Conservation (phyloP, 2,888 invertebrate genomes). For the Lymantria dispar region DNA sequence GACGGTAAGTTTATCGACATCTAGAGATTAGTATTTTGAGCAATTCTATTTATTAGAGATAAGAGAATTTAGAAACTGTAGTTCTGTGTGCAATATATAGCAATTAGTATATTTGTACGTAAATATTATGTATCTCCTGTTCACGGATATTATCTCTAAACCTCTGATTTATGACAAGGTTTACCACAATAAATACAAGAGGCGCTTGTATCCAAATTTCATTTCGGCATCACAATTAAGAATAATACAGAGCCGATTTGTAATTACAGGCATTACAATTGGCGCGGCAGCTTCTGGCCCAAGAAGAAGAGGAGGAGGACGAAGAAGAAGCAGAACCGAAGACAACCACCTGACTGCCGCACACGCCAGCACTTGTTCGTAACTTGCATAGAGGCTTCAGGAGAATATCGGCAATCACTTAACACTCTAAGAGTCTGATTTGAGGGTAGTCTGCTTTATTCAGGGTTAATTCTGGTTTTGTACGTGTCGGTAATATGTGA, state of each 20-base stretch:
- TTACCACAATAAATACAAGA: too few species aligned
- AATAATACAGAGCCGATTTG: not conserved
- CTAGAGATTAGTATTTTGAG: too few species aligned
- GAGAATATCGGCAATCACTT: constrained; percentile 17
- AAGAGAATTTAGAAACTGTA: too few species aligned
- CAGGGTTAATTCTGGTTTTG: constrained; percentile 23
- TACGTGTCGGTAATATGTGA: constrained; percentile 4
- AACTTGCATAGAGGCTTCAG: constrained; percentile 32
- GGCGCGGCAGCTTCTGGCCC: constrained; percentile 94
- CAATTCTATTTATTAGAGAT: too few species aligned
- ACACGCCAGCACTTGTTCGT: constrained; percentile 30
- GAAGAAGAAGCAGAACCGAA: constrained; percentile 77
- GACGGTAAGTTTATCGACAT: too few species aligned
- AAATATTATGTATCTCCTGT: too few species aligned
- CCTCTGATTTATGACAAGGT: too few species aligned
- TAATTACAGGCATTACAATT: constrained; percentile 91
- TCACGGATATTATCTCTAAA: too few species aligned
- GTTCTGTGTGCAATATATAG: too few species aligned
- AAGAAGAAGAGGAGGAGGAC: constrained; percentile 93
- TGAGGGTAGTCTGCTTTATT: constrained; percentile 11
- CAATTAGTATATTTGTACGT: too few species aligned
- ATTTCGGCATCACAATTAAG: too few species aligned
- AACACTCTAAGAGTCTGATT: constrained; percentile 4
- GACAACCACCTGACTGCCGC: constrained; percentile 58
- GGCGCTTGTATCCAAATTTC: too few species aligned